phyloP scores from a whole-genome alignment of 2,113 vertebrate species.

The Oreamnos americanus region DNA sequence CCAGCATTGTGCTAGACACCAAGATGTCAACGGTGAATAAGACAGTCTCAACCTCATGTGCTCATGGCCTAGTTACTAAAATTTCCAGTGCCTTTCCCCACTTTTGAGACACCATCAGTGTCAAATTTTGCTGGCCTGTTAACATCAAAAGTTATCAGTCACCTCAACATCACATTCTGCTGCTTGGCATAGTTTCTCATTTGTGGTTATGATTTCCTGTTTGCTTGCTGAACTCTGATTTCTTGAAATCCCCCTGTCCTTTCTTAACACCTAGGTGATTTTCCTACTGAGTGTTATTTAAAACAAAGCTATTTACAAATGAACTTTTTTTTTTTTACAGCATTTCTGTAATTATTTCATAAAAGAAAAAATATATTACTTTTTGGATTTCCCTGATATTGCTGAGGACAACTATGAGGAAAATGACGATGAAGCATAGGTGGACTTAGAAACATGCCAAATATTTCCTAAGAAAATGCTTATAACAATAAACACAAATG shows the following conservation, averaged over 20 bases:
- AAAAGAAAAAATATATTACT: neutral
- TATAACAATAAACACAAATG: neutral
- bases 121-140: neutral
- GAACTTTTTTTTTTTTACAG: neutral
- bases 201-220: constrained; percentile 34
- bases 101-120: neutral
- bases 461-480: neutral
- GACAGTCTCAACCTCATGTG: neutral
- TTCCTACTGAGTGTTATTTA: neutral
- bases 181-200: neutral
- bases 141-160: neutral
- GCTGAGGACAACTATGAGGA: neutral
- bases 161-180: neutral
- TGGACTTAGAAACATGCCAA: neutral
- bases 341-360: neutral
- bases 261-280: neutral
- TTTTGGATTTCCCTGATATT: neutral
- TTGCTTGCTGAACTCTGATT: neutral
- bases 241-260: neutral
- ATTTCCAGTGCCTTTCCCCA: neutral
- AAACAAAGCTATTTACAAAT: neutral
- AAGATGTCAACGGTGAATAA: neutral
- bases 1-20: neutral
- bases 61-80: neutral
- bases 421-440: neutral